phyloP scores from a whole-genome alignment of 2,797 vertebrate genomes.

The Echeneis naucrates region DNA sequence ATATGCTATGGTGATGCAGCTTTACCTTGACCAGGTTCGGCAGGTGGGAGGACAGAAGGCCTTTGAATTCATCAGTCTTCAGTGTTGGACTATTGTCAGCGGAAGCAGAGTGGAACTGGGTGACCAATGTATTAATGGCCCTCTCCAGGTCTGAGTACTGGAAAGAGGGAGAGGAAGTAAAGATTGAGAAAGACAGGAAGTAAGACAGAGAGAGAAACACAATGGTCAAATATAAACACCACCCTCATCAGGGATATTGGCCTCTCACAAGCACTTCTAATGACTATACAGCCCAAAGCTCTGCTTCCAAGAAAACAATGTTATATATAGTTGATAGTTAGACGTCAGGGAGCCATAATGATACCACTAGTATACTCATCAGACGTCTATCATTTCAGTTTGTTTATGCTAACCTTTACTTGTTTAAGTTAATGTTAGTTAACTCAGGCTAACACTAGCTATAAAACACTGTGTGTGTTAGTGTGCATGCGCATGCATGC shows the following conservation, averaged over 20 bases:
- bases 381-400: too few relatives aligned
- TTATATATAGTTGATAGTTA: too few relatives aligned
- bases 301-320: neutral
- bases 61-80: conserved; percentile 84
- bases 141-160: conserved; percentile 84
- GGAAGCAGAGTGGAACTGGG: conserved; percentile 83
- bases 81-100: conserved; percentile 73
- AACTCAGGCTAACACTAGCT: too few relatives aligned
- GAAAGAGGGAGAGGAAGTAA: neutral
- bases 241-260: neutral
- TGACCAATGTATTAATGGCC: conserved; percentile 84
- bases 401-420: too few relatives aligned
- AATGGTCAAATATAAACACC: neutral
- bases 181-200: neutral
- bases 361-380: too few relatives aligned
- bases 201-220: neutral
- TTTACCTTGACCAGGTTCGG: conserved; percentile 82
- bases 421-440: too few relatives aligned
- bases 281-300: too few relatives aligned
- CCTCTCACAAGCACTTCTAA: neutral
- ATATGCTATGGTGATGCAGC: neutral
- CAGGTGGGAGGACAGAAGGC: conserved; percentile 80
- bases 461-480: too few relatives aligned
- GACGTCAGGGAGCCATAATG: too few relatives aligned
- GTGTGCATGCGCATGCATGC: too few relatives aligned